Percentiles rank a stretch among this genome's conserved stretches.
Evolutionary conservation across 2,888 invertebrate species (phyloP).

Genomic region (Parasteatoda lunata): DNA sequence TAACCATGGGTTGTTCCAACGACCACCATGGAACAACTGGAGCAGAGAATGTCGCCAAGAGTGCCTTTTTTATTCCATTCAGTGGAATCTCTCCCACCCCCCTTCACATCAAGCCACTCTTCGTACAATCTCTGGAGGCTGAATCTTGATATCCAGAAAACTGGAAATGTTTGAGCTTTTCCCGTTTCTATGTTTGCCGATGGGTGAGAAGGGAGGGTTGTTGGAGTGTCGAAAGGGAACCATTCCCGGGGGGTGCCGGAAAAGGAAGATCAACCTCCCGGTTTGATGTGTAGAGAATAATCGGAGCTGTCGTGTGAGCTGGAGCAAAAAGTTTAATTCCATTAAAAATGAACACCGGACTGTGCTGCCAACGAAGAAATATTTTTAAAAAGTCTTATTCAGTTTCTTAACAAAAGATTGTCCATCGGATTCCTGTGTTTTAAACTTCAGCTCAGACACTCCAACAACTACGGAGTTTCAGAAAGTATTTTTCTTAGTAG

Average conservation of each 20-base stretch:
- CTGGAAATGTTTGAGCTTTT: slow-evolving; percentile 32
- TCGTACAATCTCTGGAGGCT: not conserved
- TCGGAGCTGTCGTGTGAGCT: slow-evolving; percentile 12
- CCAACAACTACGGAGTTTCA: no score
- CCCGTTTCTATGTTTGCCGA: slow-evolving; percentile 11
- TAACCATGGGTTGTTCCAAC: slow-evolving; percentile 10
- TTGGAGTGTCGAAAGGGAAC: not conserved
- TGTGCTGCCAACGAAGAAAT: not conserved
- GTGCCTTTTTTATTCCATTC: not conserved
- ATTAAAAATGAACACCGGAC: not conserved
- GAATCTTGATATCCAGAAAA: not conserved
- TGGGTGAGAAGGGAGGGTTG: not conserved
- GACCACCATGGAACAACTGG: slow-evolving; percentile 8
- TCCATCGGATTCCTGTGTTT: no score
- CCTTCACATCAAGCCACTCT: slow-evolving; percentile 8
- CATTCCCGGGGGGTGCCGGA: slow-evolving; percentile 8
- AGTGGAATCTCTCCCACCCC: not conserved
- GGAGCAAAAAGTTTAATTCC: slow-evolving; percentile 10
- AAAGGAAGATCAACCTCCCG: slow-evolving; percentile 18
- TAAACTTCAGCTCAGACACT: no score
- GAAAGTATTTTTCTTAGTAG: no score
- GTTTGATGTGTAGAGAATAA: slow-evolving; percentile 20
- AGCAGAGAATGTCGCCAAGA: not conserved
- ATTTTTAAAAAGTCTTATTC: not conserved
- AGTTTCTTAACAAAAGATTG: no score